These are phyloP conservation scores for Hypomesus transpacificus DNA, from an alignment of 2,113 vertebrate species.

Conservation along the genomic window DNA sequence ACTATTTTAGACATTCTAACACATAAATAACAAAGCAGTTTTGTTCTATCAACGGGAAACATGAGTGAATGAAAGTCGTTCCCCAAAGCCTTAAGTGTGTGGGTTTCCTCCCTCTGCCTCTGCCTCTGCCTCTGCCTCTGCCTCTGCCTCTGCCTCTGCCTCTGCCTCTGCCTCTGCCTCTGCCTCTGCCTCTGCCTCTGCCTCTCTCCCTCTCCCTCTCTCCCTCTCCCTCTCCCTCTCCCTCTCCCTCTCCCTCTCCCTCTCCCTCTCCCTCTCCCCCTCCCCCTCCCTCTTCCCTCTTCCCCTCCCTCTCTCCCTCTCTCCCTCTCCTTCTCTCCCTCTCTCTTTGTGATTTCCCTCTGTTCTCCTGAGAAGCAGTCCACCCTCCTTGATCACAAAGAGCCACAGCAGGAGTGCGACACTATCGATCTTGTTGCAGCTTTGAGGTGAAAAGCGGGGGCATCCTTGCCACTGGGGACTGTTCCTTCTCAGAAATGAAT, in stretches of 20 bases:
- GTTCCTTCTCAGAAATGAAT: constrained; percentile 4
- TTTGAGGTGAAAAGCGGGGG: constrained; percentile 48
- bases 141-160: too few relatives aligned
- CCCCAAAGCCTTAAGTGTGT: constrained; percentile 37
- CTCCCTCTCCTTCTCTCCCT: background rate
- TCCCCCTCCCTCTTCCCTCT: constrained; percentile 7
- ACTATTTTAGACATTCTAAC: constrained; percentile 21
- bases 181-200: background rate
- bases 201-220: too few relatives aligned
- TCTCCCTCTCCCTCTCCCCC: background rate
- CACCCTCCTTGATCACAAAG: constrained; percentile 43
- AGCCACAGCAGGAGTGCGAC: constrained; percentile 28
- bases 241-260: background rate
- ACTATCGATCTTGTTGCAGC: constrained; percentile 37
- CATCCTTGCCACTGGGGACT: constrained; percentile 28
- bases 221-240: background rate
- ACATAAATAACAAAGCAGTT: constrained; percentile 12
- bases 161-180: background rate
- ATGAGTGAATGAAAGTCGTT: constrained; percentile 12
- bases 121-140: constrained; percentile 6
- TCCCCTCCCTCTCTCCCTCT: background rate
- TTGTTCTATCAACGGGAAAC: constrained; percentile 22
- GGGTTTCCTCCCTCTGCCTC: background rate
- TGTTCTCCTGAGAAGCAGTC: constrained; percentile 26
- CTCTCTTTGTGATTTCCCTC: constrained; percentile 1